Conservation (phyloP, 35 echinoderm and acorn worm species). For the Stichopus chloronotus region DNA sequence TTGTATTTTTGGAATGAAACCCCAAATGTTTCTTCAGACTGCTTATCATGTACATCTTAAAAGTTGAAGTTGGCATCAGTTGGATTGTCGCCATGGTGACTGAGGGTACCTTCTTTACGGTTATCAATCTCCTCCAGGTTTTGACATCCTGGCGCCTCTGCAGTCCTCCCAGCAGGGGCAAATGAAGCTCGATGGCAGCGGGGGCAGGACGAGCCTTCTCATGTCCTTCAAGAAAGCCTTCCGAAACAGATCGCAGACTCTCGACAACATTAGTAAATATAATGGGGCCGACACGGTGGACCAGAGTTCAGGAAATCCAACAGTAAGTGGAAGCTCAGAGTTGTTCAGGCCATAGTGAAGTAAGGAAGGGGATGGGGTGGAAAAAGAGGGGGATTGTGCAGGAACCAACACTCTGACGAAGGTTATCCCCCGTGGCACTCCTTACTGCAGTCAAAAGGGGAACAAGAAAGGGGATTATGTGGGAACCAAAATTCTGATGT, state of each 20-base stretch:
- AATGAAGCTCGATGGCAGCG: slow-evolving; percentile 60
- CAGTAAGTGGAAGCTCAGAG: slow-evolving; percentile 45
- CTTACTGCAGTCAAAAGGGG: no score
- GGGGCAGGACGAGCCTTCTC: slow-evolving; percentile 57
- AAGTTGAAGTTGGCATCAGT: neutral
- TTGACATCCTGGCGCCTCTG: slow-evolving; percentile 65
- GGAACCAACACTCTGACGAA: no score
- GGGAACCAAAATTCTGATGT: no score
- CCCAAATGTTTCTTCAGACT: no score
- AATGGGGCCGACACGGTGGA: slow-evolving; percentile 41
- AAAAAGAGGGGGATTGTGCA: no score
- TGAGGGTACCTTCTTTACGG: no score
- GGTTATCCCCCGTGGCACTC: no score
- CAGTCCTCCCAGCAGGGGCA: slow-evolving; percentile 52
- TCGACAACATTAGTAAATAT: slow-evolving; percentile 63
- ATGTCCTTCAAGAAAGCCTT: slow-evolving; percentile 91
- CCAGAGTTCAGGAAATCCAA: slow-evolving; percentile 56
- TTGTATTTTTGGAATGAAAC: no score
- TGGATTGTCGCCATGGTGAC: neutral
- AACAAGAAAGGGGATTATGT: no score
- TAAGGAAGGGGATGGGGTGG: no score
- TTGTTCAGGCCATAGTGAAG: neutral
- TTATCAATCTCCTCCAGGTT: neutral
- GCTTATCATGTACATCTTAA: no score
- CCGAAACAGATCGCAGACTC: slow-evolving; percentile 67